Base-by-base conservation (phyloP, 2,888 invertebrate species). In the Oxyscelio sp. region DNA sequence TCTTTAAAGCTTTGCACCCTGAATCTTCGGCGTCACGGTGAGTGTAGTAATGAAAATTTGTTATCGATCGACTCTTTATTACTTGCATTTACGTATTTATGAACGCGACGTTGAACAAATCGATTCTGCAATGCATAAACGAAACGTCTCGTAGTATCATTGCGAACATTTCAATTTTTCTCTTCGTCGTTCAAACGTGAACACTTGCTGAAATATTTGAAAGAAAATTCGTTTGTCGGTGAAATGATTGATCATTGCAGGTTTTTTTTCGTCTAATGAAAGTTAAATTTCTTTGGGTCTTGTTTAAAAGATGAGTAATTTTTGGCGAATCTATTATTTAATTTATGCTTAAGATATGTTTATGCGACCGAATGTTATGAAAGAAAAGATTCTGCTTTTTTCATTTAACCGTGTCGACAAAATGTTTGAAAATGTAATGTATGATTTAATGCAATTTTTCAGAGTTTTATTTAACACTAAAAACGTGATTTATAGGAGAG, bases 21-120 rank as follows among this genome's bases (percentile, higher is more conserved):
- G 50, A 70, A 77, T 66, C 75, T 77, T 82, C 34, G 58, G 34
- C 63, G 70, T 75, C 65, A 71, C 82, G 71, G 50, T 27, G 22
- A 61, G 63, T 59, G 48, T 34, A 78, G 78, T 73, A 78, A 83
- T 74, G 83, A 78, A 83, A 85, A 83, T 80, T 83, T 77, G 63
- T 48, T 70, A 85, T 85, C 70, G 83, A 83, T 70, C 77, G 73
- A n/a, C n/a, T 54, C 63, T 77, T 80, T 80, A 83, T 83, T 80
- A 77, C 70, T 63, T 70, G 73, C 73, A 74, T 74, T 73, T 75
- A 82, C 82, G 73, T 83, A 80, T 85, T 83, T 85, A 78, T 83
- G 65, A 73, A 54, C 71, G 79, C 68, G 71, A 81, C 80, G 83
- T 70, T 74, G 70, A 73, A 81, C 74, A 83, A 80, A 85, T 83